A percentile compares a stretch with the other conserved stretches of the same genome.
Conservation (phyloP, 1,140 invertebrate genomes). For the Plutomurus gul region DNA sequence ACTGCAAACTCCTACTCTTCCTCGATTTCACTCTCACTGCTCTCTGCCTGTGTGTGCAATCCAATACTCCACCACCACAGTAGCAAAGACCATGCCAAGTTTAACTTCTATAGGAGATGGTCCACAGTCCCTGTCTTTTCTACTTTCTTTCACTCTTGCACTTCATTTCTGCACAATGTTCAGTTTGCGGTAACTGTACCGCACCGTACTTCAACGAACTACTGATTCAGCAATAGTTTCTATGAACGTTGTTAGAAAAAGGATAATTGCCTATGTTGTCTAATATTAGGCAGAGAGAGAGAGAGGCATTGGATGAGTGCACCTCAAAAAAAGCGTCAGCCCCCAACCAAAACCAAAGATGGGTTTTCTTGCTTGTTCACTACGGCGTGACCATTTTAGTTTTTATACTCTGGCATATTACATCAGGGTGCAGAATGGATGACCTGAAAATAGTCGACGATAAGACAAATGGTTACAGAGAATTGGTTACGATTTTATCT, state of each 20-base stretch:
- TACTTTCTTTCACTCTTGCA: neutral
- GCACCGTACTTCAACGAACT: no score
- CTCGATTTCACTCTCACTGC: neutral
- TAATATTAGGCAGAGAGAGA: no score
- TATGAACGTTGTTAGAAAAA: no score
- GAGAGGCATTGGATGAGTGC: no score
- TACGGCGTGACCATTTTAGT: neutral
- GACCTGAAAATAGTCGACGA: neutral
- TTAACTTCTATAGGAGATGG: neutral
- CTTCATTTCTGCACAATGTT: neutral
- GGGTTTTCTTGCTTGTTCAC: neutral
- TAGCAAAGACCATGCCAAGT: neutral
- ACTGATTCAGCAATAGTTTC: no score
- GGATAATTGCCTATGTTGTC: no score
- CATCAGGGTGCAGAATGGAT: neutral
- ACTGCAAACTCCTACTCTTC: conserved; percentile 2
- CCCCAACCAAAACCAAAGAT: no score
- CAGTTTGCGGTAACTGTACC: neutral
- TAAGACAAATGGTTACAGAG: neutral
- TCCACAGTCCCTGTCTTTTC: neutral
- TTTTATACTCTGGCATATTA: neutral
- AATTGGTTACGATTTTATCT: neutral
- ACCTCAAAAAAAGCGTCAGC: no score
- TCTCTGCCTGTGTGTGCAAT: neutral
- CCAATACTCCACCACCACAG: neutral